These are phyloP conservation scores for Plodia interpunctella DNA, from an alignment of 1,140 invertebrate genomes.

Conservation along the genomic window DNA sequence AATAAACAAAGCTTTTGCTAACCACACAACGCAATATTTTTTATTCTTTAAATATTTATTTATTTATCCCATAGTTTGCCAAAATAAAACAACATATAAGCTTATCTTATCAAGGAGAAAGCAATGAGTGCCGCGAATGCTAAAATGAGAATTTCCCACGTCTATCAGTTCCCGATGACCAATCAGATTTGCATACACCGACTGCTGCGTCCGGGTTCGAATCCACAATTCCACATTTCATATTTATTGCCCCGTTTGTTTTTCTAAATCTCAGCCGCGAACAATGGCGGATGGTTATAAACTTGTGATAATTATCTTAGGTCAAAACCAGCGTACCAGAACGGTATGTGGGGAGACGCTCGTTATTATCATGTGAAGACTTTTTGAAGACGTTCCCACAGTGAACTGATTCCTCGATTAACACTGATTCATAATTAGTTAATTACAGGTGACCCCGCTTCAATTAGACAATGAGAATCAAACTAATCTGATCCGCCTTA, in stretches of 20 bases:
- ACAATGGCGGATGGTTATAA: constrained; percentile 70
- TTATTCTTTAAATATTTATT: no score
- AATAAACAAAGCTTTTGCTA: no score
- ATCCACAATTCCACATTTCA: constrained; percentile 31
- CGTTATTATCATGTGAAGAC: constrained; percentile 71
- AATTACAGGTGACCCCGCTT: constrained; percentile 59
- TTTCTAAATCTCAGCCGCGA: constrained; percentile 55
- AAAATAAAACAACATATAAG: no score
- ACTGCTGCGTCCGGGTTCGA: background rate
- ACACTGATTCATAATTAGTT: constrained; percentile 67
- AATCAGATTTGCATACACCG: background rate
- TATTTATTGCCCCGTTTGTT: constrained; percentile 38
- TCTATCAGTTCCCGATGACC: background rate
- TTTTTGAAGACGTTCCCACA: constrained; percentile 74
- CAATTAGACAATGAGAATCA: constrained; percentile 48
- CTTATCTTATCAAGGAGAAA: no score
- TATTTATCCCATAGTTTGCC: no score
- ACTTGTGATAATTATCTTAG: constrained; percentile 68
- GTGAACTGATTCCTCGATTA: constrained; percentile 65
- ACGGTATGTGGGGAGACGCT: constrained; percentile 59
- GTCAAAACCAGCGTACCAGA: constrained; percentile 60
- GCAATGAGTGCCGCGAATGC: no score
- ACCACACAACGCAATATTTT: no score
- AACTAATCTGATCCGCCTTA: constrained; percentile 25
- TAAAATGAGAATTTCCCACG: background rate